Conservation (phyloP, 2,113 vertebrate species). For the Alouatta palliata region DNA sequence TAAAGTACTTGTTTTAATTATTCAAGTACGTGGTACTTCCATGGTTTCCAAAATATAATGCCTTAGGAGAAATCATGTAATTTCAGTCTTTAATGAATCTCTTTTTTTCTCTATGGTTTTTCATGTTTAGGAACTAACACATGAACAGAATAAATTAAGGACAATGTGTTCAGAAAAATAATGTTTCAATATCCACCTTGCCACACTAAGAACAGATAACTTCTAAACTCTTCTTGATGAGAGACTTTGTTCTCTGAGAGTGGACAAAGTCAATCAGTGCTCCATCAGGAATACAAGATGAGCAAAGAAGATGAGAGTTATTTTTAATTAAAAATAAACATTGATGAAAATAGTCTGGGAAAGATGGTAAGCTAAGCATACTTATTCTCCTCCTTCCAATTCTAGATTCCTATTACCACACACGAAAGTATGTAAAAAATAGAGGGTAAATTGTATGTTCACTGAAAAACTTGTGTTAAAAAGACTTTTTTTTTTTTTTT, state of each 20-base stretch:
- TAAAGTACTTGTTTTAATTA: neutral
- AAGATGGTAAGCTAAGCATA: neutral
- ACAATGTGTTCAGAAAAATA: neutral
- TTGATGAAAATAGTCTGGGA: neutral
- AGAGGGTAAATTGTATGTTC: neutral
- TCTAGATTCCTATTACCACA: neutral
- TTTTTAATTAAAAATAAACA: conserved; percentile 5
- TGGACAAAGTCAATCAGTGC: neutral
- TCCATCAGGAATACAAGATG: neutral
- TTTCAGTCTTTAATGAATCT: neutral
- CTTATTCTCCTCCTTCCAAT: neutral
- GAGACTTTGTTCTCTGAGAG: neutral
- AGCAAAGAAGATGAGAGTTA: neutral
- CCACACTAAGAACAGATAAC: neutral
- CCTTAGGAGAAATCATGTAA: neutral
- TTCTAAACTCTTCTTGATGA: neutral
- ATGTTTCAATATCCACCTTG: neutral
- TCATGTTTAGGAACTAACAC: neutral
- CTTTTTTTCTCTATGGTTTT: neutral
- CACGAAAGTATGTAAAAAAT: neutral
- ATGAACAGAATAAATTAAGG: neutral
- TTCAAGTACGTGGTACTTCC: neutral
- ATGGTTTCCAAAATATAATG: neutral
- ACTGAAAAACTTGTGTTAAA: neutral
- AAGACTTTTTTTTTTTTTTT: neutral